Evolutionary conservation across 2,113 vertebrate genomes (phyloP), one percentile per base, ranked within the genome.

Genomic region (Himantopus leucocephalus): DNA sequence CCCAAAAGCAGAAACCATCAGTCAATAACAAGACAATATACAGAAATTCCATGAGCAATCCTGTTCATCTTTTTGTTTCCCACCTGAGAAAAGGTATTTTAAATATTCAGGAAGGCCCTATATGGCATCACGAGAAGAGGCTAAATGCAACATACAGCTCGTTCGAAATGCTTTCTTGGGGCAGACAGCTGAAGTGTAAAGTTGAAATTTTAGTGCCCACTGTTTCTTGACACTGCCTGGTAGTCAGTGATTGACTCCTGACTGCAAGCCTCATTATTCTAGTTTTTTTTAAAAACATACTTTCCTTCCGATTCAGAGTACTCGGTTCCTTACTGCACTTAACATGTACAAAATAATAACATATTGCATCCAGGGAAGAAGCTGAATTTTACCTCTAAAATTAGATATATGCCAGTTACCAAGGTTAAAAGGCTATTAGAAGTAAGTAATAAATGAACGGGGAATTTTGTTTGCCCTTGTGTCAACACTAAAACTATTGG

Each of bases 311-410:
- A 30, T 74, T 87, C 90, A 52, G 9, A 70, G 86, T 87, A 80
- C 17, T 92, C 60, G 47, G 35, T 60, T 96, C 45, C 67, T 87
- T 80, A 91, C 37, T 74, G 83, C 58, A 82, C 30, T 83, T 94
- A 82, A 93, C 63, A 66, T 80, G 56, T 91, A 75, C 71, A 96
- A 92, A 82, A 85, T 75, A 92, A 59, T 89, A 89, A 72, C 45
- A 68, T 35, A 66, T 83, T 94, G 29, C 55, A 90, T 78, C 67
- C 82, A 75, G 74, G 83, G 83, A 94, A 90, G 80, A 66, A 91
- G 73, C 24, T 97, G 85, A 95, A 97, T 96, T 97, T 93, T 83
- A 77, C 72, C 72, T 96, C 80, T 95, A 78, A 96, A 97, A 94
- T 86, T 94, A 97, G 52, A 83, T 85, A 92, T 27, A 59, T 71